Evolutionary conservation across 2,888 invertebrate species (phyloP).

Genomic region (Gari tellinella): DNA sequence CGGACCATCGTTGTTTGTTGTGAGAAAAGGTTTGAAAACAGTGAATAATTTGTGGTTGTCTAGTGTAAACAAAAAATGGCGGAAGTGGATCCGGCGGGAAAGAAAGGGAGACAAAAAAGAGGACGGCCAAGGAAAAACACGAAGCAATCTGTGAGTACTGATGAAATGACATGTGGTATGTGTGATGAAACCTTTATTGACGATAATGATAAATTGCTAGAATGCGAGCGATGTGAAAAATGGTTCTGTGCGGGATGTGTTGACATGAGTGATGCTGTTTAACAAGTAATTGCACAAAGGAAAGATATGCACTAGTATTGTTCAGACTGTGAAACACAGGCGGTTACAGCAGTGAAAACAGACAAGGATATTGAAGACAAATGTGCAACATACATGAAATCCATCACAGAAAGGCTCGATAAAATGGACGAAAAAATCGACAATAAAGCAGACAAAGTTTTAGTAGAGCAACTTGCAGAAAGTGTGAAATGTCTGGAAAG

Average conservation of each 20-base stretch:
- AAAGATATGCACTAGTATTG: conserved; percentile 1
- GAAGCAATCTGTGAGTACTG: too few species aligned
- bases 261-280: not conserved
- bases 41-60: too few species aligned
- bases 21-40: too few species aligned
- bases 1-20: too few species aligned
- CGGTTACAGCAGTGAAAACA: not conserved
- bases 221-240: not conserved
- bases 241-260: not conserved
- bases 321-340: not conserved
- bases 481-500: not conserved
- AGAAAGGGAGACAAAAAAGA: too few species aligned
- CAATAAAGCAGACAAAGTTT: not conserved
- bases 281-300: not conserved
- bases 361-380: not conserved
- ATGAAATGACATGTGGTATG: not conserved
- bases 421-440: not conserved
- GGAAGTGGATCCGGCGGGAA: too few species aligned
- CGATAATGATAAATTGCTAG: not conserved
- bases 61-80: too few species aligned
- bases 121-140: too few species aligned
- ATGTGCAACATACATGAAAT: not conserved
- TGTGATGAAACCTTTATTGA: not conserved
- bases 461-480: not conserved
- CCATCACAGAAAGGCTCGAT: not conserved